phyloP scores from a whole-genome alignment of 2,888 invertebrate genomes.

The Lagria hirta region DNA sequence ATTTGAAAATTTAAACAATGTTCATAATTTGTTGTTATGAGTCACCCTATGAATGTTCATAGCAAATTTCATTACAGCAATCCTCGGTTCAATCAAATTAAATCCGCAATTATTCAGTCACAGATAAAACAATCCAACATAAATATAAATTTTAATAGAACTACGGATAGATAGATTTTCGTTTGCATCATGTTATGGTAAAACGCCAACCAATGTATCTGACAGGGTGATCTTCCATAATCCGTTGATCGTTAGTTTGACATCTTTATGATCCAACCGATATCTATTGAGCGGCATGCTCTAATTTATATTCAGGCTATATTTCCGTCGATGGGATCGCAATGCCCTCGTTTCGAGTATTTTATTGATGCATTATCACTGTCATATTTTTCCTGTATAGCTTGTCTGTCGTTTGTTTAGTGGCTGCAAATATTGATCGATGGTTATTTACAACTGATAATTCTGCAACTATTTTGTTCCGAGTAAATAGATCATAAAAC shows the following conservation, averaged over 20 bases:
- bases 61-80: too few species aligned
- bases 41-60: too few species aligned
- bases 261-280: slow-evolving; percentile 33
- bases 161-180: too few species aligned
- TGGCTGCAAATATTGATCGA: slow-evolving; percentile 33
- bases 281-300: slow-evolving; percentile 28
- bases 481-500: slow-evolving; percentile 22
- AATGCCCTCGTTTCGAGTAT: slow-evolving; percentile 31
- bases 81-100: too few species aligned
- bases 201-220: slow-evolving; percentile 25
- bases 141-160: too few species aligned
- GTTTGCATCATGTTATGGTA: too few species aligned
- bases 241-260: slow-evolving; percentile 32
- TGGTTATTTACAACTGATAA: slow-evolving; percentile 29
- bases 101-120: too few species aligned
- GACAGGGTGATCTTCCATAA: slow-evolving; percentile 35
- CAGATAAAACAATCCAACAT: too few species aligned
- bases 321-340: slow-evolving; percentile 30
- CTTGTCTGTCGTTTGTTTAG: slow-evolving; percentile 30
- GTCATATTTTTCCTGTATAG: slow-evolving; percentile 33
- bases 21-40: too few species aligned
- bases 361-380: slow-evolving; percentile 33
- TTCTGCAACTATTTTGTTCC: slow-evolving; percentile 22
- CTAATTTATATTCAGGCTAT: slow-evolving; percentile 27
- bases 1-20: too few species aligned